Percentiles rank a stretch among this genome's conserved stretches.
Conservation (phyloP, 2,888 invertebrate genomes). For the Drosophila paranaensis region DNA sequence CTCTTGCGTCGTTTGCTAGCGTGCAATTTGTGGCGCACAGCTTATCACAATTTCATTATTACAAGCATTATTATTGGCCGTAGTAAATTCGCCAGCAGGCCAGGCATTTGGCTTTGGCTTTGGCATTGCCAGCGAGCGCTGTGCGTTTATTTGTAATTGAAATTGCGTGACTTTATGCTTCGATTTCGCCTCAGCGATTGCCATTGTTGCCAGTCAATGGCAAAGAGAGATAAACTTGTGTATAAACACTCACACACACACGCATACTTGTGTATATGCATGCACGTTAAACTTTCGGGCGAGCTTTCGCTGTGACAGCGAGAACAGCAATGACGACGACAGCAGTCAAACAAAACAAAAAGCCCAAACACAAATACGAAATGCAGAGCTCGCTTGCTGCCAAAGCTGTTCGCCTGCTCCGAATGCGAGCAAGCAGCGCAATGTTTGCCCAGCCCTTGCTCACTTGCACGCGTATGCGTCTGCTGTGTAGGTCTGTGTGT, state of each 20-base stretch:
- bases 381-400: constrained; percentile 18
- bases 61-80: constrained; percentile 65
- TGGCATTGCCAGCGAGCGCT: constrained; percentile 40
- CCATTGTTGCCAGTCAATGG: constrained; percentile 44
- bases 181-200: constrained; percentile 58
- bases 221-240: constrained; percentile 38
- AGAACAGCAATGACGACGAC: constrained; percentile 21
- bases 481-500: background rate
- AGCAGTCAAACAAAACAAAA: constrained; percentile 18
- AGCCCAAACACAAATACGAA: constrained; percentile 24
- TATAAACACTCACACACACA: constrained; percentile 14
- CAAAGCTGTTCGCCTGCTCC: constrained; percentile 63
- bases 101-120: constrained; percentile 33
- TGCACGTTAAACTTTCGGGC: constrained; percentile 29
- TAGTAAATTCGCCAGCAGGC: constrained; percentile 34
- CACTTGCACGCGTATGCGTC: constrained; percentile 4
- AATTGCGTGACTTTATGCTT: constrained; percentile 79
- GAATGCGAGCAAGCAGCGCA: constrained; percentile 74
- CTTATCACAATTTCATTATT: constrained; percentile 80
- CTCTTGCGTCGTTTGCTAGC: constrained; percentile 47
- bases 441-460: constrained; percentile 74
- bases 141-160: constrained; percentile 71
- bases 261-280: background rate
- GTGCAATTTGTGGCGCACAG: constrained; percentile 78
- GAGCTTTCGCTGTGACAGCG: constrained; percentile 57